phyloP scores from a whole-genome alignment of 1,140 invertebrate species.

The Musca domestica region DNA sequence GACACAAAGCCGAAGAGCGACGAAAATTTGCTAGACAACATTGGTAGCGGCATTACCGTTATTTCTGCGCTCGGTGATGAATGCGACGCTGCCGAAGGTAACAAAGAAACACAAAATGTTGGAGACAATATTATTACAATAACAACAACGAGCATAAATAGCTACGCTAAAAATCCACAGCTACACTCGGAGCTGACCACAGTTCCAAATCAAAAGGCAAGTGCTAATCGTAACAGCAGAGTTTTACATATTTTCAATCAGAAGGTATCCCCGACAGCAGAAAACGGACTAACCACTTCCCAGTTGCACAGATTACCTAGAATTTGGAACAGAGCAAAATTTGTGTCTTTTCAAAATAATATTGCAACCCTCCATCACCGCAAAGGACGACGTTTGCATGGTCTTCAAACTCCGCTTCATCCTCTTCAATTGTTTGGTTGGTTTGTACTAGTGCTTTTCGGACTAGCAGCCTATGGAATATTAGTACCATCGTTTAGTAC shows the following conservation, averaged over 20 bases:
- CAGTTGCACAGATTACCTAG: neutral
- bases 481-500: slow-evolving; percentile 69
- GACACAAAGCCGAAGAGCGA: neutral
- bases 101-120: neutral
- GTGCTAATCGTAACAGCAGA: neutral
- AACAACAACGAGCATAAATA: slow-evolving; percentile 40
- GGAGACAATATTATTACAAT: slow-evolving; percentile 50
- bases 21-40: too few relatives aligned
- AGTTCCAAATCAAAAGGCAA: slow-evolving; percentile 20
- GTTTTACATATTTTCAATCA: too few relatives aligned
- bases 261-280: too few relatives aligned
- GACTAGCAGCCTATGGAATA: slow-evolving; percentile 69
- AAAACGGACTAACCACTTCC: too few relatives aligned
- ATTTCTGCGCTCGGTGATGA: neutral
- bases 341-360: slow-evolving; percentile 53
- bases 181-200: slow-evolving; percentile 12
- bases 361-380: slow-evolving; percentile 52
- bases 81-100: neutral
- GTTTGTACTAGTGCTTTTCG: slow-evolving; percentile 71
- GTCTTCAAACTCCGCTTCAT: slow-evolving; percentile 82
- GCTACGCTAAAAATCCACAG: slow-evolving; percentile 10
- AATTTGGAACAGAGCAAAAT: slow-evolving; percentile 33
- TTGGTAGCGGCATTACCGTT: neutral
- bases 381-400: slow-evolving; percentile 64
- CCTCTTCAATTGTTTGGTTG: slow-evolving; percentile 84